These are phyloP conservation scores for Passer domesticus DNA, from an alignment of 2,113 vertebrate species.

Conservation along the genomic window DNA sequence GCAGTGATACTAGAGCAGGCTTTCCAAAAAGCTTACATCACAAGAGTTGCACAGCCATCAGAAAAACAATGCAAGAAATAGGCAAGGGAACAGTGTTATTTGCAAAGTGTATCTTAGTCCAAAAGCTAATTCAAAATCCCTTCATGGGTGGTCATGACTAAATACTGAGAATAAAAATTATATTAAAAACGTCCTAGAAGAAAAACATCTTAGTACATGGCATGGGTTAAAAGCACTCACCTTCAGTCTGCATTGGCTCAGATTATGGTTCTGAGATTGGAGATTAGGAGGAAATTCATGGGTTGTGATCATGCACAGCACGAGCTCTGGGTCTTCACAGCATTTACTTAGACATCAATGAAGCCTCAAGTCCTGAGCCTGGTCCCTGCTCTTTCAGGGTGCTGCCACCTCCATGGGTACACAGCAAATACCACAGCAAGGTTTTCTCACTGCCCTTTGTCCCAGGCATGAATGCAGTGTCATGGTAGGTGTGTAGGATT, in stretches of 20 bases:
- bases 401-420: rapidly evolving
- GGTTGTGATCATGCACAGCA: rapidly evolving
- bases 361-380: neutral
- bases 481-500: rapidly evolving
- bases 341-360: rapidly evolving
- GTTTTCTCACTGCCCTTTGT: neutral
- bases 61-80: neutral
- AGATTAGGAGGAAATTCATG: neutral
- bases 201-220: neutral
- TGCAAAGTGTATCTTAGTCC: neutral
- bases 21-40: neutral
- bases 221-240: neutral
- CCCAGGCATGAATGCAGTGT: neutral
- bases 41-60: neutral
- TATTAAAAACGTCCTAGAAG: neutral
- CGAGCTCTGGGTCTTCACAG: neutral
- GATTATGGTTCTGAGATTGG: neutral
- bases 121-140: neutral
- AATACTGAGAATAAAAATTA: neutral
- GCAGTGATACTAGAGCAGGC: neutral
- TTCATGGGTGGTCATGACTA: neutral
- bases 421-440: neutral
- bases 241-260: neutral
- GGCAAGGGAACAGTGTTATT: neutral
- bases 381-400: rapidly evolving